Percentiles rank a stretch among this genome's conserved stretches.
These are phyloP conservation scores for Aphaenogaster ashmeadi DNA, from an alignment of 1,140 invertebrate genomes.

Conservation along the genomic window DNA sequence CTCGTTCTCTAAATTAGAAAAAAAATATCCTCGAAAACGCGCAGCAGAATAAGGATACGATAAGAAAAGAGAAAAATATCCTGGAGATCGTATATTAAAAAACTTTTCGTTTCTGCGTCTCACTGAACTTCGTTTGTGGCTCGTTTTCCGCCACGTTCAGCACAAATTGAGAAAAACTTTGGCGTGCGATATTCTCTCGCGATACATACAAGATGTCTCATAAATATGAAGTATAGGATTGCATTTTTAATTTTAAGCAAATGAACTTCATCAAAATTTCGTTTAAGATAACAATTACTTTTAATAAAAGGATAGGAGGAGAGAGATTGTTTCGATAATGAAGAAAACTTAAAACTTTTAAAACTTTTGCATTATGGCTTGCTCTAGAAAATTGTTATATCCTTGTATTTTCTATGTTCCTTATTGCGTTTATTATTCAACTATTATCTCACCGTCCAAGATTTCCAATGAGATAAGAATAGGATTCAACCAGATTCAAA, in stretches of 20 bases:
- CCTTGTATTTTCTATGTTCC: not conserved
- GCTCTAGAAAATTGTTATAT: not conserved
- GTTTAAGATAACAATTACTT: not conserved
- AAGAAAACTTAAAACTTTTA: not conserved
- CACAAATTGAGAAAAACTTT: conserved; percentile 69
- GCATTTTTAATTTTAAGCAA: conserved; percentile 1
- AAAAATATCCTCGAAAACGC: conserved; percentile 20
- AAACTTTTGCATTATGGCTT: not conserved
- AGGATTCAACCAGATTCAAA: not conserved
- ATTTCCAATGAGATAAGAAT: not conserved
- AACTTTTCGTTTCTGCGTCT: conserved; percentile 71
- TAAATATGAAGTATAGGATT: not conserved
- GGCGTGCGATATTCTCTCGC: conserved; percentile 36
- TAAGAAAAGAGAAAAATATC: not conserved
- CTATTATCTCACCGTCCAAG: not conserved
- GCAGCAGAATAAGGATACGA: conserved; percentile 38
- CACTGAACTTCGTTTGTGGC: conserved; percentile 64
- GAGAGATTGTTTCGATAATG: not conserved
- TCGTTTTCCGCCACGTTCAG: conserved; percentile 62
- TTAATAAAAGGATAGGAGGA: not conserved
- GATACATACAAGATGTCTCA: not conserved
- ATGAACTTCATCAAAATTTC: not conserved
- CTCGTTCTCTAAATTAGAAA: not conserved
- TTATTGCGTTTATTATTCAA: not conserved
- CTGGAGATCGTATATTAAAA: conserved; percentile 72